Percentiles rank a stretch among this genome's conserved stretches.
Conservation (phyloP, 2,113 vertebrate species). For the Heterocephalus glaber region DNA sequence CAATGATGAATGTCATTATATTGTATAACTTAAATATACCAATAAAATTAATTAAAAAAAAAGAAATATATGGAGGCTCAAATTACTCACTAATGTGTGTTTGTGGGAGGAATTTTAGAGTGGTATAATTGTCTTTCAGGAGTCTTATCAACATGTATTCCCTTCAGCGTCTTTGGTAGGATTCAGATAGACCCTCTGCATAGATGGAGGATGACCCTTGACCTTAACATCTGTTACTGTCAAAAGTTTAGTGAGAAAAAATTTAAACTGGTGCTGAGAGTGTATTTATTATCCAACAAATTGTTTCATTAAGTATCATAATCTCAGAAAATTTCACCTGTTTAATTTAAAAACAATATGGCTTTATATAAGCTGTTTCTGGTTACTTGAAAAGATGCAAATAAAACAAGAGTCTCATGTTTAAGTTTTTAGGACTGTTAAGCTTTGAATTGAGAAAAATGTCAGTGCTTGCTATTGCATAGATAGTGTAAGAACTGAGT, state of each 20-base stretch:
- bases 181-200: neutral
- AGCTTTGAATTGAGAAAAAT: neutral
- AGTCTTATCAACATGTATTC: neutral
- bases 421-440: neutral
- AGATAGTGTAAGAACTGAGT: neutral
- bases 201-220: neutral
- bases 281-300: neutral
- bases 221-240: neutral
- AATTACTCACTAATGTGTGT: neutral
- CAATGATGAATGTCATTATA: no score
- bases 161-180: neutral
- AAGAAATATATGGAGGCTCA: neutral
- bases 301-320: neutral
- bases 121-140: neutral
- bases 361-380: neutral
- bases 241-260: neutral
- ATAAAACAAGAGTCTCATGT: neutral
- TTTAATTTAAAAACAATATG: neutral
- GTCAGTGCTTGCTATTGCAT: neutral
- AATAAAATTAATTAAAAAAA: no score
- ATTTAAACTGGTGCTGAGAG: neutral
- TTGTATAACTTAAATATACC: no score
- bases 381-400: slow-evolving; percentile 11
- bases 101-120: neutral
- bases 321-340: neutral